Percentiles rank a stretch among this genome's conserved stretches.
phyloP scores from a whole-genome alignment of 2,797 vertebrate species.

The Aythya fuligula region DNA sequence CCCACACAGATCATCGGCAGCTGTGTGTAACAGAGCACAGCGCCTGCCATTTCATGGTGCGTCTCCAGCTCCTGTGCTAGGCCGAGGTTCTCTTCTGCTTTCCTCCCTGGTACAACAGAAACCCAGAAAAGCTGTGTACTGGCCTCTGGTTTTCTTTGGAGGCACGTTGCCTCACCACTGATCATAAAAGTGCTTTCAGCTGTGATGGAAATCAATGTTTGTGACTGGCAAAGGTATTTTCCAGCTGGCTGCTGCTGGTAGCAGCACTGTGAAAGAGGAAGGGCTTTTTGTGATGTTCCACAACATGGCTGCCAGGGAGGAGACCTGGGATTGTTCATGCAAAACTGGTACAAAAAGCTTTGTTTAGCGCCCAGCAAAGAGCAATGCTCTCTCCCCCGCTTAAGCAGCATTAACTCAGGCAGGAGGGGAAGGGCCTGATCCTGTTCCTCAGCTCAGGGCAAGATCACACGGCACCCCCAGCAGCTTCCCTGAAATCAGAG shows the following conservation, averaged over 20 bases:
- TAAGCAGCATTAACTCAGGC: neutral
- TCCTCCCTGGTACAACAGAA: neutral
- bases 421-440: neutral
- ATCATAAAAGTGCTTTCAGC: slow-evolving; percentile 30
- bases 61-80: neutral
- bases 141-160: neutral
- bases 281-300: neutral
- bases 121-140: neutral
- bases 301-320: neutral
- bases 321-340: neutral
- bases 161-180: neutral
- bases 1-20: neutral
- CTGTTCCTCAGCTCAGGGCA: neutral
- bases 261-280: neutral
- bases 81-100: neutral
- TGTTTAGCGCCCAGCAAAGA: neutral
- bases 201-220: neutral
- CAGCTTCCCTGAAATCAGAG: rapidly evolving
- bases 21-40: neutral
- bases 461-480: neutral
- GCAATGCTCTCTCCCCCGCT: neutral
- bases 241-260: neutral
- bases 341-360: neutral
- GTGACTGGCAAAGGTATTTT: slow-evolving; percentile 54
- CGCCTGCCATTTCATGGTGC: neutral